Percentiles rank a stretch among this genome's conserved stretches.
Conservation (phyloP, 2,113 vertebrate genomes). For the Stomatorhinus ivindoensis region DNA sequence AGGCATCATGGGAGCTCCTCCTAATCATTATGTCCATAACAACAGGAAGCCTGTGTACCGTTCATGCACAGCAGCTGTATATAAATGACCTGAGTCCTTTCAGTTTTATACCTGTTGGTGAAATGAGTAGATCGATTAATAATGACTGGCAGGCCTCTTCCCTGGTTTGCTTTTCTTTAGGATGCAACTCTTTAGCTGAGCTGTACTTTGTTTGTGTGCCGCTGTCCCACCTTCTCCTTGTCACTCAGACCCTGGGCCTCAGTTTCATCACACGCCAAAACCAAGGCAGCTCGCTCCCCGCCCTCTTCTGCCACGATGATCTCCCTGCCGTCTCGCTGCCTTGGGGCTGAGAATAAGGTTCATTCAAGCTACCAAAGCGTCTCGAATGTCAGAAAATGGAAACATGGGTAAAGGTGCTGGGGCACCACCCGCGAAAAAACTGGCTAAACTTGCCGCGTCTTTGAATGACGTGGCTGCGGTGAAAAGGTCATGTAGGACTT, state of each 20-base stretch:
- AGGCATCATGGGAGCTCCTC: neutral
- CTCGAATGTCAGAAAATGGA: neutral
- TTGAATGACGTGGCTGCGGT: neutral
- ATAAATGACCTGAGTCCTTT: neutral
- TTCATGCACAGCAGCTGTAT: neutral
- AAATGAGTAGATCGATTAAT: neutral
- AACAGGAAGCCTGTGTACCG: neutral
- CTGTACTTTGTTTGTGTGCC: neutral
- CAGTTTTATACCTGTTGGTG: neutral
- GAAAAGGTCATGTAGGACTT: neutral
- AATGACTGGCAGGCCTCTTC: neutral
- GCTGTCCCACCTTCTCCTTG: neutral
- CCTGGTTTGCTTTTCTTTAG: neutral
- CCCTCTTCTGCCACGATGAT: neutral
- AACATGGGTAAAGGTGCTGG: neutral
- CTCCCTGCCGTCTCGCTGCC: neutral
- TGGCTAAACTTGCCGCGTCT: neutral
- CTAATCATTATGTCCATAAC: neutral
- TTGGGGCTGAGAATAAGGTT: neutral
- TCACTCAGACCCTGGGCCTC: neutral
- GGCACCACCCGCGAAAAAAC: neutral
- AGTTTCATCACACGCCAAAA: neutral
- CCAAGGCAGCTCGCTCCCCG: neutral
- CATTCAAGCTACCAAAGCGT: neutral
- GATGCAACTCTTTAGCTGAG: neutral